These are phyloP conservation scores for Syngnathus scovelli DNA, from an alignment of 2,113 vertebrate species.

Conservation along the genomic window DNA sequence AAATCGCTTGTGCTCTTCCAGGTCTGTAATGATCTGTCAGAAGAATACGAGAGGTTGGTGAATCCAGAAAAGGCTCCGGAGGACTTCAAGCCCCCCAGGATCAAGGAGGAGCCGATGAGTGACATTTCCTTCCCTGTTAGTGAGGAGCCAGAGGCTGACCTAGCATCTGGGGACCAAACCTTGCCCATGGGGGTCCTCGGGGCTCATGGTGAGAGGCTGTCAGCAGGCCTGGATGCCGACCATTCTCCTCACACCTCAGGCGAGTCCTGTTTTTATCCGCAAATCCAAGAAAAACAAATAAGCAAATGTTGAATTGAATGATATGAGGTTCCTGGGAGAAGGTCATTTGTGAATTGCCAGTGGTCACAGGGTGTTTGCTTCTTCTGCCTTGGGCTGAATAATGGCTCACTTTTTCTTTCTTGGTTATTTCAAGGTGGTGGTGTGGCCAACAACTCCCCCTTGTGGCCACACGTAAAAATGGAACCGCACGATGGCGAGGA, in stretches of 20 bases:
- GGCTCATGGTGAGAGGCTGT: conserved; percentile 80
- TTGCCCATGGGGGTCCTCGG: conserved; percentile 87
- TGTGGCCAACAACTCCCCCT: conserved; percentile 82
- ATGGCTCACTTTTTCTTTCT: background rate
- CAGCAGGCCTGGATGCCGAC: conserved; percentile 84
- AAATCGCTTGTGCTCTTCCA: conserved; percentile 40
- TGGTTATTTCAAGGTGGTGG: conserved; percentile 66
- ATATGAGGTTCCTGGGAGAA: too few species aligned
- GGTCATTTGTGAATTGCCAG: background rate
- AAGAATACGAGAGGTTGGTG: conserved; percentile 92
- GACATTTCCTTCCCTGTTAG: conserved; percentile 89
- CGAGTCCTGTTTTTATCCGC: conserved; percentile 42
- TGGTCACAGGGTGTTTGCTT: background rate
- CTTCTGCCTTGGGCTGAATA: background rate
- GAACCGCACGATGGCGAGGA: conserved; percentile 93
- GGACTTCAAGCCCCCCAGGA: conserved; percentile 88
- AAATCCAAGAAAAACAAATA: background rate
- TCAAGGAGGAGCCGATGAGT: conserved; percentile 91
- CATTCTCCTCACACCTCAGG: conserved; percentile 89
- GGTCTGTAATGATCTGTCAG: conserved; percentile 94
- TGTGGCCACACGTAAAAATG: conserved; percentile 97
- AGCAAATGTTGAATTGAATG: background rate
- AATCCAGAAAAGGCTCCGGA: conserved; percentile 93
- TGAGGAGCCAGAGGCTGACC: conserved; percentile 86
- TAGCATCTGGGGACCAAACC: conserved; percentile 87